Conservation (phyloP, 2,113 vertebrate genomes). For the Epinephelus moara region DNA sequence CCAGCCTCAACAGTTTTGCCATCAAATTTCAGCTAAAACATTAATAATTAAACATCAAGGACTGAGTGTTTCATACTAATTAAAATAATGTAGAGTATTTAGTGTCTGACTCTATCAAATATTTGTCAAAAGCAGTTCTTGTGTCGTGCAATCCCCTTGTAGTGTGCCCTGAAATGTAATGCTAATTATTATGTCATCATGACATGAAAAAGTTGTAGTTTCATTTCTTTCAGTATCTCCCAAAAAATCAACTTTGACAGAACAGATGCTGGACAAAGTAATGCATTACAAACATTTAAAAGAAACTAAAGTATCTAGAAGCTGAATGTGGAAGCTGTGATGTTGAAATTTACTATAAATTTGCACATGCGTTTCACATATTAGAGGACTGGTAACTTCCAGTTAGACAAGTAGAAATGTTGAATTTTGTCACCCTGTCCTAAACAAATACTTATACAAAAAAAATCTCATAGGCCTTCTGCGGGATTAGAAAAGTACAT, state of each 20-base stretch:
- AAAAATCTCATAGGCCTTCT: conserved; percentile 4
- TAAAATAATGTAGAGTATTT: background rate
- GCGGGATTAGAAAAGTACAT: background rate
- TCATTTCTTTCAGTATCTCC: conserved; percentile 11
- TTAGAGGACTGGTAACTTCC: conserved; percentile 40
- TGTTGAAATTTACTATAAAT: conserved; percentile 31
- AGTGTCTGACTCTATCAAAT: background rate
- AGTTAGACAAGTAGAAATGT: conserved; percentile 37
- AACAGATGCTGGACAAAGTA: background rate
- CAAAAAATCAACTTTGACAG: background rate
- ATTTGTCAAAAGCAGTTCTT: background rate
- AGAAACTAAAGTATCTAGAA: conserved; percentile 6
- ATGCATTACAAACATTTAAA: background rate
- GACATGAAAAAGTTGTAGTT: conserved; percentile 6
- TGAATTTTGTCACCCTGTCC: background rate
- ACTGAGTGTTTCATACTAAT: background rate
- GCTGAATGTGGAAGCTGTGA: conserved; percentile 11
- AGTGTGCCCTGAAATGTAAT: conserved; percentile 46
- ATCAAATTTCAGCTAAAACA: background rate
- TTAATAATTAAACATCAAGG: background rate
- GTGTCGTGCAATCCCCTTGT: conserved; percentile 19
- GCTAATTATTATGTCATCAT: conserved; percentile 7
- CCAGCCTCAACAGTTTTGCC: too few species aligned
- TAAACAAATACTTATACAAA: background rate
- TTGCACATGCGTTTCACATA: conserved; percentile 52